Evolutionary conservation across 1,140 invertebrate species (phyloP).

Genomic region (Charaxes varanes): DNA sequence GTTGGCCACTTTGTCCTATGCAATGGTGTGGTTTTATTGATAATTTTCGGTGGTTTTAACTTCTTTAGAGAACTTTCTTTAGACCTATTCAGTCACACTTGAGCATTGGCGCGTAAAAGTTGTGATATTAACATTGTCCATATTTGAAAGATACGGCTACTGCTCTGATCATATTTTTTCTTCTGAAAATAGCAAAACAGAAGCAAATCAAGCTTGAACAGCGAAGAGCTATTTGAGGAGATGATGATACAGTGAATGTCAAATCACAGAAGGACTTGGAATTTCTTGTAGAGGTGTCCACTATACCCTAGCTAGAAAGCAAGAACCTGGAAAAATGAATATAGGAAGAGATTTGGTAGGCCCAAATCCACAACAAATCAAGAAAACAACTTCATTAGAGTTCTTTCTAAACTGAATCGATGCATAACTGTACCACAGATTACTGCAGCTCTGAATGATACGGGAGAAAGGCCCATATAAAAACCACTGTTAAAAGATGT

Average conservation of each 20-base stretch:
- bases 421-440: conserved; percentile 6
- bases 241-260: not conserved
- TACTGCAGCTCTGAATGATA: conserved; percentile 3
- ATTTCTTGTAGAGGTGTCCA: conserved; percentile 10
- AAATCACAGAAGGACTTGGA: no score
- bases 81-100: no score
- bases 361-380: conserved; percentile 4
- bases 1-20: not conserved
- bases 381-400: no score
- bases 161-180: not conserved
- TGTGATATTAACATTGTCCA: not conserved
- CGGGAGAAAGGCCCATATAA: conserved; percentile 2
- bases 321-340: not conserved
- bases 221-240: conserved; percentile 1
- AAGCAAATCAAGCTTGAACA: conserved; percentile 3
- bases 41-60: no score
- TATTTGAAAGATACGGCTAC: not conserved
- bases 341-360: conserved; percentile 3
- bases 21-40: not conserved
- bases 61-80: no score
- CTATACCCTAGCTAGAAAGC: conserved; percentile 3
- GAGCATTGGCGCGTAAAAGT: no score
- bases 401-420: no score
- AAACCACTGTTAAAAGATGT: conserved; percentile 3
- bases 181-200: conserved; percentile 5